phyloP scores from a whole-genome alignment of 2,888 invertebrate genomes.

The Lasioglossum zephyrum region DNA sequence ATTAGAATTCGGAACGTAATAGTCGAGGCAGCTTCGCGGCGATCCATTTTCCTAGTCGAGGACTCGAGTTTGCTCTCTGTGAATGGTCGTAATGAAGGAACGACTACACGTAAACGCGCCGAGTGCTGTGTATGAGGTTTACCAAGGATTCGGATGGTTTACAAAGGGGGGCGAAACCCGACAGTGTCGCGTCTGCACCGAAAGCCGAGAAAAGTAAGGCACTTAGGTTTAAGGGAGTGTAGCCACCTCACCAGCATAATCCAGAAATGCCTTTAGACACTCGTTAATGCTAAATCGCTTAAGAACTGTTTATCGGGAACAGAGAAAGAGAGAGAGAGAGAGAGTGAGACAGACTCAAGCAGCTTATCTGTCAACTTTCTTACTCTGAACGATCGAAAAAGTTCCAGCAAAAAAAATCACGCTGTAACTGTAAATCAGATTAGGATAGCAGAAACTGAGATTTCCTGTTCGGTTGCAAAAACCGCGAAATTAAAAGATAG shows the following conservation, averaged over 20 bases:
- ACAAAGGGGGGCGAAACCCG: slow-evolving; percentile 41
- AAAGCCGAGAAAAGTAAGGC: slow-evolving; percentile 60
- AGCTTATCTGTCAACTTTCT: slow-evolving; percentile 4
- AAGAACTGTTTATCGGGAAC: slow-evolving; percentile 41
- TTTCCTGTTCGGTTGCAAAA: neutral
- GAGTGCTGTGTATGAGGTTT: slow-evolving; percentile 55
- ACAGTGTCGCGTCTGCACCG: slow-evolving; percentile 52
- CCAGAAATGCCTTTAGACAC: slow-evolving; percentile 65
- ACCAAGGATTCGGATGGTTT: slow-evolving; percentile 60
- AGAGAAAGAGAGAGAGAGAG: neutral
- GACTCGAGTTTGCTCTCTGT: slow-evolving; percentile 5
- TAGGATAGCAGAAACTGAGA: neutral
- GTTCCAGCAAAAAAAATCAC: neutral
- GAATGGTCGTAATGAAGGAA: slow-evolving; percentile 56
- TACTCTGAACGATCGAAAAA: neutral
- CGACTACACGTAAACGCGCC: slow-evolving; percentile 37
- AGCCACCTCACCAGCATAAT: slow-evolving; percentile 60
- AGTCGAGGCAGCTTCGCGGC: slow-evolving; percentile 2
- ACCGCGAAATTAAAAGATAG: slow-evolving; percentile 2
- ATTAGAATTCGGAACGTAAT: slow-evolving; percentile 29
- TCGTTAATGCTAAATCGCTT: slow-evolving; percentile 66
- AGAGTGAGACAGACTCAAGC: neutral
- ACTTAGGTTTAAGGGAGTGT: slow-evolving; percentile 69
- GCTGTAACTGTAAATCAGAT: neutral
- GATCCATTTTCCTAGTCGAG: neutral